Evolutionary conservation across 2,797 vertebrate genomes (phyloP), one percentile per base, ranked within the genome.

Genomic region (Zenarchopterus dispar): DNA sequence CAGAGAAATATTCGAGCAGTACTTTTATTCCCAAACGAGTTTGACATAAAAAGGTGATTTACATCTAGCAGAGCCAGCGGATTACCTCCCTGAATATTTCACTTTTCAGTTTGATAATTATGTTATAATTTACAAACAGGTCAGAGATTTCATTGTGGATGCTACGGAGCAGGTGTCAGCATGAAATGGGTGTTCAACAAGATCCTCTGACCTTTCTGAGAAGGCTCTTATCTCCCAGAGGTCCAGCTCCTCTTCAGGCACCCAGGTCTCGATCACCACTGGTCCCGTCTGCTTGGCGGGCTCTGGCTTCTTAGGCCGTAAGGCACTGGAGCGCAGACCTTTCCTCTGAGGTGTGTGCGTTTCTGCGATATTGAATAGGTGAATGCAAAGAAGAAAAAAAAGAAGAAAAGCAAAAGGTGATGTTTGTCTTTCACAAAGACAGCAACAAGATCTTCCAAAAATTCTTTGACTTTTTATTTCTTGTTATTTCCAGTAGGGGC

Each of bases 221-320:
- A 99, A 99, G 53, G 96, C 97, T 90, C 97, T 94, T 86, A 99
- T 99, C 91, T 99, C 97, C 97, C 97, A 99, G 23, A 99, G 93
- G 57, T 99, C 97, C 82, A 99, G 91, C 51, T 99, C 97, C 77
- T 99, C 97, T 84, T 99, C 97, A 5, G 97, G 93, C 23, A 98
- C 95, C 97, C 97, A 99, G 41, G 94, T 96, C 91, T 99, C 97
- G 9, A 98, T 95, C 81, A 99, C 94, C 69, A 98, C 95, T 6
- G 97, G 97, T 24, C 97, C 97, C 0, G 96, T 98, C 88, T 98
- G 96, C 90, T 98, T 99, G 78, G 96, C 95, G 0, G 96, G 96
- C 83, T 98, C 97, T 0, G 95, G 95, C 85, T 97, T 97, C 90
- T 99, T 99, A 39, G 97, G 97, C 55, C 97, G 92, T 81, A 99